Conservation (phyloP, 2,113 vertebrate genomes). For the Embiotoca jacksoni region DNA sequence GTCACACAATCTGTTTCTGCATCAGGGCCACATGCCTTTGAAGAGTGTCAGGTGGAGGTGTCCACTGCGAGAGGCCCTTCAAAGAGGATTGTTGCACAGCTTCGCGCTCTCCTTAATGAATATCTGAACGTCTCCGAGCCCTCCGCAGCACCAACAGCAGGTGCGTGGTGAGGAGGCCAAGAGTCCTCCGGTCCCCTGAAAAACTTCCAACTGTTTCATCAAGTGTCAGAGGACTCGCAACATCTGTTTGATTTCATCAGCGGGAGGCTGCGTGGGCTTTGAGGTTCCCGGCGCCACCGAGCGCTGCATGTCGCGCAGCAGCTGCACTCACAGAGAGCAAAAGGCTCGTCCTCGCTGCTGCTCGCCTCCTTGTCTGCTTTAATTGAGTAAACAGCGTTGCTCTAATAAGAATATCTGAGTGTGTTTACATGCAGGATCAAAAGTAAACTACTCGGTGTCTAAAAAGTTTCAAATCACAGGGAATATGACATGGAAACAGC, state of each 20-base stretch:
- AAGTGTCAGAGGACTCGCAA: conserved; percentile 50
- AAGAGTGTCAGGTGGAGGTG: not conserved
- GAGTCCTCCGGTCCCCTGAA: conserved; percentile 37
- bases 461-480: conserved; percentile 37
- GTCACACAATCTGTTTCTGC: not conserved
- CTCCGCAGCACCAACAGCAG: conserved; percentile 45
- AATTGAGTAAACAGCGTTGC: conserved; percentile 42
- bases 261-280: conserved; percentile 41
- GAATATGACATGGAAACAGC: conserved; percentile 16
- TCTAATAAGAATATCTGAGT: conserved; percentile 60
- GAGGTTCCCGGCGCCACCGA: conserved; percentile 26
- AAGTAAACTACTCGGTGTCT: conserved; percentile 37
- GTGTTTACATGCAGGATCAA: conserved; percentile 59
- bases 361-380: conserved; percentile 23
- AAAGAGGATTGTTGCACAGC: conserved; percentile 10
- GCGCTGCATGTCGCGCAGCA: conserved; percentile 23
- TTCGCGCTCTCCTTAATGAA: conserved; percentile 29
- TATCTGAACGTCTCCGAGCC: conserved; percentile 47
- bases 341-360: not conserved
- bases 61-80: conserved; percentile 1
- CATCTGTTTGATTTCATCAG: conserved; percentile 71
- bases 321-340: conserved; percentile 42
- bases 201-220: conserved; percentile 66
- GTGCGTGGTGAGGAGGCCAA: conserved; percentile 49
- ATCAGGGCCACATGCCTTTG: not conserved